Percentiles rank a stretch among this genome's conserved stretches.
phyloP scores from a whole-genome alignment of 1,140 invertebrate genomes.

The Heliconius nattereri region DNA sequence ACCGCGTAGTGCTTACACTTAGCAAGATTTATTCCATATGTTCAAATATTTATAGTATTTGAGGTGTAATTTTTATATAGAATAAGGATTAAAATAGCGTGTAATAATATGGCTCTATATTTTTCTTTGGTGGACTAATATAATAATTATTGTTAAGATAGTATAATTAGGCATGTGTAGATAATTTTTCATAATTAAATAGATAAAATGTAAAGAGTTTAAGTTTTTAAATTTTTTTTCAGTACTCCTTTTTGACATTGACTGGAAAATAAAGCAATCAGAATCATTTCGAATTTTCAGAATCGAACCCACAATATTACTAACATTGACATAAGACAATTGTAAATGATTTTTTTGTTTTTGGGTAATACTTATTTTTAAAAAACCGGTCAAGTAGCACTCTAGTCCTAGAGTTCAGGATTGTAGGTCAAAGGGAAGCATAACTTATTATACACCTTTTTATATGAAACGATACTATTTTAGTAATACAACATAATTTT shows the following conservation, averaged over 20 bases:
- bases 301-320: too few relatives aligned
- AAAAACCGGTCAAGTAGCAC: too few relatives aligned
- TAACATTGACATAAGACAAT: too few relatives aligned
- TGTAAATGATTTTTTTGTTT: too few relatives aligned
- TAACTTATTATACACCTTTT: too few relatives aligned
- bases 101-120: not conserved
- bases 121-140: not conserved
- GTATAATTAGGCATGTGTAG: conserved; percentile 3
- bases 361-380: too few relatives aligned
- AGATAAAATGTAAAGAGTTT: not conserved
- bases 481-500: too few relatives aligned
- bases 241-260: not conserved
- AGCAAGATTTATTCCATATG: conserved; percentile 41
- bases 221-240: not conserved
- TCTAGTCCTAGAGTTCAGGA: too few relatives aligned
- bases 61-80: not conserved
- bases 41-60: conserved; percentile 12
- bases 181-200: conserved; percentile 5
- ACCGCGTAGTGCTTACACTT: conserved; percentile 49
- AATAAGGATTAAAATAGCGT: not conserved
- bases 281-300: too few relatives aligned
- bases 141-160: conserved; percentile 10
- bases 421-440: too few relatives aligned
- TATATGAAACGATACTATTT: too few relatives aligned
- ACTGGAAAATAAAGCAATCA: too few relatives aligned